phyloP scores from a whole-genome alignment of 2,797 vertebrate species.

The Setipinna tenuifilis region DNA sequence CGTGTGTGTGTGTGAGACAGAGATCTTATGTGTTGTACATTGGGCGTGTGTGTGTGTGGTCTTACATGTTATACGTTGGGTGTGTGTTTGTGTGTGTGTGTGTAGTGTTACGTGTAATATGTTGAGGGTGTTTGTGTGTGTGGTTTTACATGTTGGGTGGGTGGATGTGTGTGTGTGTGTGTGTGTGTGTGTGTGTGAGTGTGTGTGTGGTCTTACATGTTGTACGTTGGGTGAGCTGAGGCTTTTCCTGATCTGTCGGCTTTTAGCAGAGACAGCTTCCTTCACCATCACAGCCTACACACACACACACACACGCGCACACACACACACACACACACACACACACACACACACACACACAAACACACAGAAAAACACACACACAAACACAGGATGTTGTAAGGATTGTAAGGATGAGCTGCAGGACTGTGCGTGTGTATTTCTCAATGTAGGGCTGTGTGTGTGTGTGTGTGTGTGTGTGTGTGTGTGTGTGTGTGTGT shows the following conservation, averaged over 20 bases:
- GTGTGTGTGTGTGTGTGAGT: slow-evolving; percentile 3
- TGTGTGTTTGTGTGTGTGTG: no score
- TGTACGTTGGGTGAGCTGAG: slow-evolving; percentile 95
- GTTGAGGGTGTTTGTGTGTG: no score
- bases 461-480: no score
- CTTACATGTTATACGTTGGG: no score
- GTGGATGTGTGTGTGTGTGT: not conserved
- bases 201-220: slow-evolving; percentile 77
- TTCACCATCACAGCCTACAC: slow-evolving; percentile 91
- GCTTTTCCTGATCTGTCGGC: slow-evolving; percentile 89
- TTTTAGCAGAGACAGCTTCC: slow-evolving; percentile 88
- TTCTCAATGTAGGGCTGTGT: slow-evolving; percentile 92
- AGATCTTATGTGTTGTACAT: no score
- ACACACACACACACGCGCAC: not conserved
- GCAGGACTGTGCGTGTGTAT: slow-evolving; percentile 81
- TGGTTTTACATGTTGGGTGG: no score
- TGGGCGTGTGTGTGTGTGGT: no score
- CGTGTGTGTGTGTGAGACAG: no score
- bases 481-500: not conserved
- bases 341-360: slow-evolving; percentile 39
- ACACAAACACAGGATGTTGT: no score
- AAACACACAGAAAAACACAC: slow-evolving; percentile 13
- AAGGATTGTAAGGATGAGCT: no score
- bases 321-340: slow-evolving; percentile 16
- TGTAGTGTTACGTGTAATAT: no score